A percentile compares a stretch with the other conserved stretches of the same genome.
Conservation (phyloP, 2,113 vertebrate genomes). For the Perognathus longimembris region DNA sequence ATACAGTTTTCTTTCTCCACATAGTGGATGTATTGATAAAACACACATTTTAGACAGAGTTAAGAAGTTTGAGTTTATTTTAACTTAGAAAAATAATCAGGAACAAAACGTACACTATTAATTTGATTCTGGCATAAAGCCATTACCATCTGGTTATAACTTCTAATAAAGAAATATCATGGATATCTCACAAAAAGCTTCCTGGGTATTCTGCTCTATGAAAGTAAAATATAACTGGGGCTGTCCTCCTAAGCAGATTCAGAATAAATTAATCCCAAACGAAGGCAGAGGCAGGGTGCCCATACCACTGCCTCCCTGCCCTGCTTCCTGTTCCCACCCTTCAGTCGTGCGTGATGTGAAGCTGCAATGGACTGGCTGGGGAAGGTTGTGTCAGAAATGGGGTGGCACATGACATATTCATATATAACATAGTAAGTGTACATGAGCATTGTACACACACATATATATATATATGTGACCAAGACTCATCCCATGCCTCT, state of each 20-base stretch:
- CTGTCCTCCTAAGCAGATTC: conserved; percentile 24
- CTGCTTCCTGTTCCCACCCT: background rate
- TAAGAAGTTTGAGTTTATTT: conserved; percentile 70
- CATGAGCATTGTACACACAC: conserved; percentile 80
- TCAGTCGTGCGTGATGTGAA: background rate
- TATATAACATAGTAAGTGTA: conserved; percentile 61
- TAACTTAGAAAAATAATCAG: conserved; percentile 74
- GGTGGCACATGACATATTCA: conserved; percentile 49
- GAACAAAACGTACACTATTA: background rate
- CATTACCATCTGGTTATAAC: conserved; percentile 52
- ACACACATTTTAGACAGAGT: conserved; percentile 14
- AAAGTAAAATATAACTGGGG: background rate
- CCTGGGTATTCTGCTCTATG: conserved; percentile 19
- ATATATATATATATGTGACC: conserved; percentile 77
- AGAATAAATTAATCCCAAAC: conserved; percentile 69
- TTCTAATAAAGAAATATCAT: background rate
- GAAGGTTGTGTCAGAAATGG: conserved; percentile 68
- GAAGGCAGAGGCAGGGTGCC: background rate
- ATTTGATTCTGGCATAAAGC: conserved; percentile 8
- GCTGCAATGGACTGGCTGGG: background rate
- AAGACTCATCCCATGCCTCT: conserved; percentile 64
- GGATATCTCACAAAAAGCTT: conserved; percentile 61
- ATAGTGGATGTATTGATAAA: background rate
- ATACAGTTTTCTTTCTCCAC: background rate
- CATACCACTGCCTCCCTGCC: background rate